phyloP scores from a whole-genome alignment of 2,113 vertebrate species.

The Xenopus tropicalis region DNA sequence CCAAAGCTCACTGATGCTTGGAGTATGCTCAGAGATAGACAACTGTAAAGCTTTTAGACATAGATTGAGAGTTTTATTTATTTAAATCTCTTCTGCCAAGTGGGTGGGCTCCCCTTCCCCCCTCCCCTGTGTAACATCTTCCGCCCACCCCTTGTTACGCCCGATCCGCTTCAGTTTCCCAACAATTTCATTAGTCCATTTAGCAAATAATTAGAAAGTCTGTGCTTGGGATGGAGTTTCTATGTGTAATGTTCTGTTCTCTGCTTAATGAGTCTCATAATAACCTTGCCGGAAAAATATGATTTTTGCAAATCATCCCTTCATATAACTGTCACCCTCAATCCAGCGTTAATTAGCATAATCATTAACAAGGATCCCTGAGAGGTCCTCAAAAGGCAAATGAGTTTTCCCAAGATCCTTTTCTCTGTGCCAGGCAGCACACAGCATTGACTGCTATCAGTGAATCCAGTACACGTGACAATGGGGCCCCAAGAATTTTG shows the following conservation, averaged over 20 bases:
- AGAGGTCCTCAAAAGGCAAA: conserved; percentile 42
- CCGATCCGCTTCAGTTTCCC: conserved; percentile 35
- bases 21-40: too few species aligned
- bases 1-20: too few species aligned
- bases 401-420: conserved; percentile 42
- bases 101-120: too few species aligned
- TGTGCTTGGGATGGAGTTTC: conserved; percentile 32
- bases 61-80: too few species aligned
- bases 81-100: too few species aligned
- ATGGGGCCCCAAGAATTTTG: too few species aligned
- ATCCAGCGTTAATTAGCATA: conserved; percentile 41
- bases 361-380: conserved; percentile 37
- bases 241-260: conserved; percentile 44
- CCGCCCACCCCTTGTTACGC: conserved; percentile 7
- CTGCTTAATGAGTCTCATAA: conserved; percentile 45
- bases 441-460: conserved; percentile 23
- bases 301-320: conserved; percentile 44
- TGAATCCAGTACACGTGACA: not conserved
- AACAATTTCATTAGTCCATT: conserved; percentile 39
- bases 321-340: conserved; percentile 41
- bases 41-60: too few species aligned
- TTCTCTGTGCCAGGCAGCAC: conserved; percentile 23
- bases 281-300: conserved; percentile 41
- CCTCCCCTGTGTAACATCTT: not conserved
- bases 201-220: conserved; percentile 42